phyloP scores from a whole-genome alignment of 2,888 invertebrate genomes.

The Polymixis lichenea region DNA sequence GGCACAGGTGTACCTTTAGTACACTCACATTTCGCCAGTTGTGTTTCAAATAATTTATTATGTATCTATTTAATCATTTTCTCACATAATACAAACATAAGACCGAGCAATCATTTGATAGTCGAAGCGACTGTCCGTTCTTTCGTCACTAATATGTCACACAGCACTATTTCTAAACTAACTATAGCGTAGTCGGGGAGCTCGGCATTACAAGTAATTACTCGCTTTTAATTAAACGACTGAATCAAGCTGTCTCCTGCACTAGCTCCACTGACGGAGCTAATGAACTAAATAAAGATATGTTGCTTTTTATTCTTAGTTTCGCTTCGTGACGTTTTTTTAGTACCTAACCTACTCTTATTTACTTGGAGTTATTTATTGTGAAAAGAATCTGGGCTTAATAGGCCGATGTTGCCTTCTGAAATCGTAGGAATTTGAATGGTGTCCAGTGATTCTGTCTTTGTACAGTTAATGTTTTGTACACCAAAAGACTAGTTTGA shows the following conservation, averaged over 20 bases:
- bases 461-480: not conserved
- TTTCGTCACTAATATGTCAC: conserved; percentile 39
- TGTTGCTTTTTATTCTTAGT: conserved; percentile 41
- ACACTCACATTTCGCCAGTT: too few species aligned
- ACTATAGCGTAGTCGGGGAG: conserved; percentile 41
- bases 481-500: not conserved
- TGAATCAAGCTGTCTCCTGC: conserved; percentile 63
- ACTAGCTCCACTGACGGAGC: conserved; percentile 52
- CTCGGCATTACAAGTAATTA: conserved; percentile 64
- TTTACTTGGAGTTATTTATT: not conserved
- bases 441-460: not conserved
- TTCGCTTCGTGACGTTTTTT: conserved; percentile 23
- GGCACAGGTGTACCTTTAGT: too few species aligned
- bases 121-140: conserved; percentile 33
- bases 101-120: conserved; percentile 31
- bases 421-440: too few species aligned
- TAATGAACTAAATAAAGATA: conserved; percentile 58
- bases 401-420: not conserved
- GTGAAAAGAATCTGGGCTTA: not conserved
- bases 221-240: conserved; percentile 66
- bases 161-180: conserved; percentile 9
- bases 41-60: not conserved
- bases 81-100: conserved; percentile 25
- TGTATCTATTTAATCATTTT: not conserved
- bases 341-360: not conserved